These are phyloP conservation scores for Theretra japonica DNA, from an alignment of 2,888 invertebrate genomes.

Conservation along the genomic window DNA sequence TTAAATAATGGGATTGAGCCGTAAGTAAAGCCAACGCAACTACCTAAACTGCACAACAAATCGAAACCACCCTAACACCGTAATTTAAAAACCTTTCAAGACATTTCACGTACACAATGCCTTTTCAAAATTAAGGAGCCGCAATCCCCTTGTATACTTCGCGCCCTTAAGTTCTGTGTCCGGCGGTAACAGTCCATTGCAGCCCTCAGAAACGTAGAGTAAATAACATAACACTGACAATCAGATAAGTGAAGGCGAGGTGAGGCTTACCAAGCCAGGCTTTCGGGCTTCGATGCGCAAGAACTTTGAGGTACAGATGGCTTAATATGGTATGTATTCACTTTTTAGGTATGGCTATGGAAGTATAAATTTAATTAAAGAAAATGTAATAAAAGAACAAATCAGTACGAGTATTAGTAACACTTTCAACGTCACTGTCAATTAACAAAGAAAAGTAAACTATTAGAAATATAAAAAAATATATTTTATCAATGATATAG, in stretches of 20 bases:
- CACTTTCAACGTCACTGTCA: too few relatives aligned
- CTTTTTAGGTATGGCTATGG: too few relatives aligned
- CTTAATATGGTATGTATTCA: background rate
- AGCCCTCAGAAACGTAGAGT: conserved; percentile 57
- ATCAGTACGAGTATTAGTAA: too few relatives aligned
- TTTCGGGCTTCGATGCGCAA: conserved; percentile 19
- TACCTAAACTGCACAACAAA: background rate
- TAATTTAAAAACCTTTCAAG: background rate
- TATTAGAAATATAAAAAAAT: too few relatives aligned
- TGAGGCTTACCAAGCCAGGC: conserved; percentile 21
- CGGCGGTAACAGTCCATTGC: conserved; percentile 36
- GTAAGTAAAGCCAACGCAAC: too few relatives aligned
- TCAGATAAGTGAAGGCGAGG: conserved; percentile 65
- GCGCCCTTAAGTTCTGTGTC: conserved; percentile 41
- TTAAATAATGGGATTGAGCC: too few relatives aligned
- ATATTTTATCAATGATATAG: too few relatives aligned
- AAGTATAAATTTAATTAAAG: too few relatives aligned
- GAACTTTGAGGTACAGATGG: background rate
- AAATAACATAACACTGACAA: conserved; percentile 69
- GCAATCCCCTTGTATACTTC: conserved; percentile 32
- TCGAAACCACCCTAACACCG: background rate
- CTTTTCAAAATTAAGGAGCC: background rate
- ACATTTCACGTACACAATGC: background rate
- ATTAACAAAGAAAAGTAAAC: too few relatives aligned
- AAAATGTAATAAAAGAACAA: too few relatives aligned